A percentile compares a stretch with the other conserved stretches of the same genome.
These are phyloP conservation scores for Peromyscus attwateri DNA, from an alignment of 2,797 vertebrate genomes.

Conservation along the genomic window DNA sequence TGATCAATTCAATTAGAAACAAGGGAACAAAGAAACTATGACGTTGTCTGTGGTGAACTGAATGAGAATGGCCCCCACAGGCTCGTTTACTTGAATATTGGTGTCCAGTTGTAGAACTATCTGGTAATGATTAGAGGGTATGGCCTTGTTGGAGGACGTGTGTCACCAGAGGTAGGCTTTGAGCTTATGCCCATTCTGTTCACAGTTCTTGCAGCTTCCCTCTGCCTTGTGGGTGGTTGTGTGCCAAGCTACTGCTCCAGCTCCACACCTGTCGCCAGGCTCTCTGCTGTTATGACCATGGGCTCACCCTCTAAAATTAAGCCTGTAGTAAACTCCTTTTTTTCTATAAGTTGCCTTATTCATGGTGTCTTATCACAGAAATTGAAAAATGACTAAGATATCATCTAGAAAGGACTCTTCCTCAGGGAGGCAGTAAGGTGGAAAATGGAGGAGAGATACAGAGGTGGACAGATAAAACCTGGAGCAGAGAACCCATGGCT, in stretches of 20 bases:
- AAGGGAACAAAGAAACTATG: not conserved
- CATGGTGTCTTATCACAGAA: not conserved
- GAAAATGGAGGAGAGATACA: not conserved
- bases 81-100: not conserved
- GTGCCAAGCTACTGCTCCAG: not conserved
- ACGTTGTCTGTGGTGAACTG: too few species aligned
- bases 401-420: not conserved
- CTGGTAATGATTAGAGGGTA: not conserved
- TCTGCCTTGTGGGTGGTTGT: too few species aligned
- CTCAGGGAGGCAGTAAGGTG: not conserved
- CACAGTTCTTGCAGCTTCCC: not conserved
- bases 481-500: not conserved
- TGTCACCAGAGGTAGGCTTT: not conserved
- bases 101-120: not conserved
- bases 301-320: not conserved
- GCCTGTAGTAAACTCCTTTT: not conserved
- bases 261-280: not conserved
- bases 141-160: not conserved
- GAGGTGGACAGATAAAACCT: not conserved
- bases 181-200: not conserved
- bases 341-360: not conserved
- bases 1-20: not conserved
- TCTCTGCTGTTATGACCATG: not conserved
- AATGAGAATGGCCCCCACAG: not conserved
- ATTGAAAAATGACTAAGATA: not conserved